Evolutionary conservation across 2,797 vertebrate genomes (phyloP), one percentile per base, ranked within the genome.

Genomic region (Numenius phaeopus): DNA sequence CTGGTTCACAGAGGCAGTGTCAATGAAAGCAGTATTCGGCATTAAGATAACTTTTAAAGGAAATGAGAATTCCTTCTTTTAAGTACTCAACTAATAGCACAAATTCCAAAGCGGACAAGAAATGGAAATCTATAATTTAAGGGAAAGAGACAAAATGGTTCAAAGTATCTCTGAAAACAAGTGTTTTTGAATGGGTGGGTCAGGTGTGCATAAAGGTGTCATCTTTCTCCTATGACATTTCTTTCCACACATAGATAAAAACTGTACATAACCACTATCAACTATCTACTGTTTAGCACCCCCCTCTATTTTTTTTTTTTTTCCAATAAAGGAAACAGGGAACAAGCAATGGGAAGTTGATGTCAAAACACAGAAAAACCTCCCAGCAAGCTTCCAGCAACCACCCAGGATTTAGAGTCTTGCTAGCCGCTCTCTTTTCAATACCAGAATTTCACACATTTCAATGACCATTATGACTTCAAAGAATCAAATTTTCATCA

Each of bases 401-500:
- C 99, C 99, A 99, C 99, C 99, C 99, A 99, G 98, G 98, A 98
- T 98, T 98, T 97, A 98, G 97, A 99, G 98, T 98, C 98, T 98
- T 98, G 98, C 98, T 98, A 98, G 98, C 98, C 23, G 94, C 98
- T 98, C 98, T 98, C 98, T 98, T 99, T 99, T 99, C 99, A 99
- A 98, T 99, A 97, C 98, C 98, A 98, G 98, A 99, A 98, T 99
- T 99, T 99, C 99, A 99, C 99, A 99, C 99, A 98, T 99, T 99
- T 99, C 99, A 99, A 99, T 99, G 98, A 99, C 99, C 98, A 99
- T 99, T 99, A 99, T 98, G 98, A 99, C 99, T 99, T 99, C 99
- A 99, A 99, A 99, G 99, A 99, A 99, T 99, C 99, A 99, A 99
- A 99, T 99, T 99, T 99, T 99, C 99, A 99, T 99, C 99, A 99